Conservation (phyloP, 2,797 vertebrate genomes). For the Tamandua tetradactyla region DNA sequence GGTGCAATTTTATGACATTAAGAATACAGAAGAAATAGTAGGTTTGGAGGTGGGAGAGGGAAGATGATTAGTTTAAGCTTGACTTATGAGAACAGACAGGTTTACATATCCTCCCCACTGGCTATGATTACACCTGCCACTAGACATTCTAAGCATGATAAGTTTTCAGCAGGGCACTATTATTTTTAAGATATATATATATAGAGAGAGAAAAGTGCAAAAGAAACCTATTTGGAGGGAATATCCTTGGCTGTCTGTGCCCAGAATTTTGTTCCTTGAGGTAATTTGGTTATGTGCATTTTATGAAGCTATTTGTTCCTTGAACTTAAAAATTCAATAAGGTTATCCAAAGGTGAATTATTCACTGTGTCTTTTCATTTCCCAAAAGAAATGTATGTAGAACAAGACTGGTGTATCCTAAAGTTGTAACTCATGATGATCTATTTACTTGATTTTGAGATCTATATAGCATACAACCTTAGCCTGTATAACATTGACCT, state of each 20-base stretch:
- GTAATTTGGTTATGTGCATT: constrained; percentile 40
- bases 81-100: background rate
- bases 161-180: background rate
- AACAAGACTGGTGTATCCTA: background rate
- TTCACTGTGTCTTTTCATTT: constrained; percentile 45
- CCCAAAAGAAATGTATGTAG: constrained; percentile 37
- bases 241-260: background rate
- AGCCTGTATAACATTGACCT: background rate
- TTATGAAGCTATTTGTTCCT: constrained; percentile 39
- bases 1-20: background rate
- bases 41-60: background rate
- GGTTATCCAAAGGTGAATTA: constrained; percentile 60
- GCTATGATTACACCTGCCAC: background rate
- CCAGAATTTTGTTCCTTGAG: background rate
- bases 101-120: background rate
- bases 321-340: constrained; percentile 51
- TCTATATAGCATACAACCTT: background rate
- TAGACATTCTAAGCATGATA: background rate
- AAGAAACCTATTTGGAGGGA: background rate
- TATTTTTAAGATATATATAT: constrained; percentile 5
- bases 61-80: background rate
- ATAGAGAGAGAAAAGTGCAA: background rate
- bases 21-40: background rate
- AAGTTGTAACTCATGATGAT: constrained; percentile 40
- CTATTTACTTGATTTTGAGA: background rate